A percentile compares a stretch with the other conserved stretches of the same genome.
Conservation (phyloP, 1,140 invertebrate genomes). For the Dinoponera quadriceps region DNA sequence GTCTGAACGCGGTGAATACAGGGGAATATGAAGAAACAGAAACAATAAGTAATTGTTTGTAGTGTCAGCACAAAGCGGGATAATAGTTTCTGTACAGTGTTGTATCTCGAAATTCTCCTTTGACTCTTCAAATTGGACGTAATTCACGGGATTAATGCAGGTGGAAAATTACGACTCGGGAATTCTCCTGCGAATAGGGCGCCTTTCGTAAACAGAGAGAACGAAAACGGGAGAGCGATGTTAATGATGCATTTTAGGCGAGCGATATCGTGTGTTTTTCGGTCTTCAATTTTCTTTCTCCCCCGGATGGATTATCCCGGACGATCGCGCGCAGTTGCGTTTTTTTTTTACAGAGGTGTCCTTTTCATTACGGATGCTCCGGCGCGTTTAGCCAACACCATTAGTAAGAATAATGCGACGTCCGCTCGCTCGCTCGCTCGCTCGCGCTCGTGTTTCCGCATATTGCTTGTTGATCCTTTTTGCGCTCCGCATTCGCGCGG, state of each 20-base stretch:
- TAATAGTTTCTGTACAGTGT: too few relatives aligned
- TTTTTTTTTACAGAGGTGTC: slow-evolving; percentile 6
- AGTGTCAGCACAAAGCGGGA: too few relatives aligned
- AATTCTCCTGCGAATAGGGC: too few relatives aligned
- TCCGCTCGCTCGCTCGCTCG: neutral
- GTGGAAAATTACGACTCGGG: too few relatives aligned
- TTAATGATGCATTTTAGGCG: neutral
- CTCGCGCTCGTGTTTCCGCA: neutral
- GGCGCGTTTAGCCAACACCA: neutral
- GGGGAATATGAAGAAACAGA: too few relatives aligned
- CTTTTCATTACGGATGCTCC: slow-evolving; percentile 2
- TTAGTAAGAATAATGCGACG: slow-evolving; percentile 19
- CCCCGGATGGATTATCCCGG: slow-evolving; percentile 2
- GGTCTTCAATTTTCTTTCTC: neutral
- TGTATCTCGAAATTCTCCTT: too few relatives aligned
- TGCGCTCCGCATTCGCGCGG: neutral
- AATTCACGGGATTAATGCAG: too few relatives aligned
- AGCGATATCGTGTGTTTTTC: neutral
- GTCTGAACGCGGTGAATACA: too few relatives aligned
- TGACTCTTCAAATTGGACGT: too few relatives aligned
- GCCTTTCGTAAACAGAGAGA: slow-evolving; percentile 9
- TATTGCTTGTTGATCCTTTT: slow-evolving; percentile 13
- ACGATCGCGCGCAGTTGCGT: neutral
- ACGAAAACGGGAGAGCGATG: neutral
- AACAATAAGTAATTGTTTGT: too few relatives aligned